Conservation (phyloP, 92 coral and sea anemone genomes). For the Phymanthus crucifer region DNA sequence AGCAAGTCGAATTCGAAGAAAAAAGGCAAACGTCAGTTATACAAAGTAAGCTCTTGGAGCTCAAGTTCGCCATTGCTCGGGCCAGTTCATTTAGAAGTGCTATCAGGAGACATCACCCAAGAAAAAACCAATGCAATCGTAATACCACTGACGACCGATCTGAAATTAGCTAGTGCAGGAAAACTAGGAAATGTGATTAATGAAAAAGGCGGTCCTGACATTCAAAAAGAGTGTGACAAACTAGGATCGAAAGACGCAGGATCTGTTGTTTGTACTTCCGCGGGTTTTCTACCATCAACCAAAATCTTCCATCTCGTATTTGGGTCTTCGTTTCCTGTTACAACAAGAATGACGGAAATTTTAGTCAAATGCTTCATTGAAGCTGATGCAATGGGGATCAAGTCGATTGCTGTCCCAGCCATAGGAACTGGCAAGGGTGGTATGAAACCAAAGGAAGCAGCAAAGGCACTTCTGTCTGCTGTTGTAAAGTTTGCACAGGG, state of each 20-base stretch:
- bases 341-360: background rate
- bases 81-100: slow-evolving; percentile 45
- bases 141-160: slow-evolving; percentile 40
- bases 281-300: slow-evolving; percentile 27
- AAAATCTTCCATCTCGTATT: slow-evolving; percentile 59
- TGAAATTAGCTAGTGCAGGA: slow-evolving; percentile 38
- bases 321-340: background rate
- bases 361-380: slow-evolving; percentile 45
- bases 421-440: slow-evolving; percentile 64
- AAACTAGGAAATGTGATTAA: slow-evolving; percentile 63
- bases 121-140: slow-evolving; percentile 78
- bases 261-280: slow-evolving; percentile 23
- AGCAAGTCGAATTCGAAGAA: background rate
- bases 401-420: slow-evolving; percentile 74
- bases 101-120: slow-evolving; percentile 69
- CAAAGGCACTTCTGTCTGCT: slow-evolving; percentile 57
- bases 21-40: background rate
- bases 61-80: too few relatives aligned
- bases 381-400: slow-evolving; percentile 34
- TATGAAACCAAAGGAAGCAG: slow-evolving; percentile 40
- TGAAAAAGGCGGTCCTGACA: slow-evolving; percentile 59
- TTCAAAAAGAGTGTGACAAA: slow-evolving; percentile 54
- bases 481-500: slow-evolving; percentile 51
- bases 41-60: too few relatives aligned
- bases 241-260: slow-evolving; percentile 11